Percentiles rank a stretch among this genome's conserved stretches.
Evolutionary conservation across 2,113 vertebrate genomes (phyloP).

Genomic region (Cranoglanis bouderius): DNA sequence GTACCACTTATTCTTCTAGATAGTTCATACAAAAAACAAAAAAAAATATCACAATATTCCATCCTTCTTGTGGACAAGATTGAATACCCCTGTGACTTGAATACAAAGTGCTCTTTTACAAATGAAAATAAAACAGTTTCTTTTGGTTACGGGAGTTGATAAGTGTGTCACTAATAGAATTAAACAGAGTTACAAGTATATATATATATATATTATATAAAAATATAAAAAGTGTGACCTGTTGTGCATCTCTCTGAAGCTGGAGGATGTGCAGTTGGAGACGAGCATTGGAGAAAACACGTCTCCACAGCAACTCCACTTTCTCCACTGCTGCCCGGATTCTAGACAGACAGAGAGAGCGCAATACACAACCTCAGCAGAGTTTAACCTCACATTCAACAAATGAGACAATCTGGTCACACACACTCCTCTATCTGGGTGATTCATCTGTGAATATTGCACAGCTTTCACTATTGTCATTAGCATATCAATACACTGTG

Average conservation of each 20-base stretch:
- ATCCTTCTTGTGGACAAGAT: neutral
- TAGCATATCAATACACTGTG: neutral
- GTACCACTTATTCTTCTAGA: neutral
- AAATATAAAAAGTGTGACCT: constrained; percentile 54
- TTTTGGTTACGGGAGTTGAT: neutral
- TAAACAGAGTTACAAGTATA: neutral
- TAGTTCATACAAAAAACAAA: neutral
- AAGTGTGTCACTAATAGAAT: neutral
- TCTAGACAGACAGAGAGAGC: constrained; percentile 49
- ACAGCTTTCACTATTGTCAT: neutral
- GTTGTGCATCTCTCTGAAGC: constrained; percentile 61
- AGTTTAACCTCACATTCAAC: neutral
- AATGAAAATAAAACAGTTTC: neutral
- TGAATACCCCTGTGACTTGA: neutral
- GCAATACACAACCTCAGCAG: neutral
- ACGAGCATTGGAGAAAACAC: constrained; percentile 64
- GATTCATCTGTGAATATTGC: neutral
- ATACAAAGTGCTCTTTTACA: neutral
- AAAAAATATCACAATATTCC: neutral
- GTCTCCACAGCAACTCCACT: constrained; percentile 74
- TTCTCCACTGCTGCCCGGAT: constrained; percentile 71
- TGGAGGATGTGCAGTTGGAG: constrained; percentile 66
- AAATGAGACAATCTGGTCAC: neutral
- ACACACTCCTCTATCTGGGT: neutral
- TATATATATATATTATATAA: too few relatives aligned